Evolutionary conservation across 2,888 invertebrate species (phyloP).

Genomic region (Exephanes ischioxanthus): DNA sequence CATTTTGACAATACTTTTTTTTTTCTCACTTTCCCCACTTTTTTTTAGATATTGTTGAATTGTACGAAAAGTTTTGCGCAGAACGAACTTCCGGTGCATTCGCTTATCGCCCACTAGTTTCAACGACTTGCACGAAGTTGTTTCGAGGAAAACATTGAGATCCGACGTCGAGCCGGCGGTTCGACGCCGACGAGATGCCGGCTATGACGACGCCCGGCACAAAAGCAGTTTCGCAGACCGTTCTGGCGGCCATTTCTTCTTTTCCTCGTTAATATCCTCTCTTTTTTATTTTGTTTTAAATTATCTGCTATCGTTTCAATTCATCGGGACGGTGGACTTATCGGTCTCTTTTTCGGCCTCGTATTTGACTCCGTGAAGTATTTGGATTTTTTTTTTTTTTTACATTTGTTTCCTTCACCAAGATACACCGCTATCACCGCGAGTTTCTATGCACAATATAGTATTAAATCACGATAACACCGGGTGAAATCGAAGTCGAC

Average conservation of each 20-base stretch:
- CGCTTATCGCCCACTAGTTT: constrained; percentile 9
- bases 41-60: not conserved
- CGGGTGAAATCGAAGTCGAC: not conserved
- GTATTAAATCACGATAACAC: constrained; percentile 11
- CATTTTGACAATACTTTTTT: constrained; percentile 61
- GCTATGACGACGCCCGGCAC: constrained; percentile 12
- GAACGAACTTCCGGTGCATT: not conserved
- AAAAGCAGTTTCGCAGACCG: constrained; percentile 16
- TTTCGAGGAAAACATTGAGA: constrained; percentile 1
- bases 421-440: constrained; percentile 2
- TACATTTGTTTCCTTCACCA: not conserved
- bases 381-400: not conserved
- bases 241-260: constrained; percentile 36
- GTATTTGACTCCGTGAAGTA: not conserved
- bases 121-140: not conserved
- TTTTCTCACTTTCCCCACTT: not conserved
- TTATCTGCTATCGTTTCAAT: not conserved
- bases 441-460: constrained; percentile 2
- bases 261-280: not conserved
- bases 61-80: not conserved
- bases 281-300: not conserved
- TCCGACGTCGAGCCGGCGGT: not conserved
- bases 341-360: not conserved
- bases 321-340: not conserved
- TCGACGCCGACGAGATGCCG: constrained; percentile 20